phyloP scores from a whole-genome alignment of 30 jellyfish, hydroid and myxozoan species.

The Pelagia noctiluca region DNA sequence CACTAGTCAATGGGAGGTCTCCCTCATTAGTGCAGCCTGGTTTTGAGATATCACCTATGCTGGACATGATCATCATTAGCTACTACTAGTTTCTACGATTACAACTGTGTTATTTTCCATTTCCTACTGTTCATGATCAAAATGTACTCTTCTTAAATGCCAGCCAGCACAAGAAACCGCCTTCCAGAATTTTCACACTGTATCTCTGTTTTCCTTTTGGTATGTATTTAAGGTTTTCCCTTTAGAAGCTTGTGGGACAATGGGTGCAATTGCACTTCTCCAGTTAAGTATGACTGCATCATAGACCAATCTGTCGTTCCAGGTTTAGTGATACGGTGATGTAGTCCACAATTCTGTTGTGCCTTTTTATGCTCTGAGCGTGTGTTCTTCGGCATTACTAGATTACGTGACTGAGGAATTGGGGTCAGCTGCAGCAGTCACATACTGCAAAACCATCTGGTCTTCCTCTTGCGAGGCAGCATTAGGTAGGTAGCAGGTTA shows the following conservation, averaged over 20 bases:
- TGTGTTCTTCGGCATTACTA: background rate
- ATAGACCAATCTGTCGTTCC: background rate
- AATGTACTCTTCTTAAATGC: background rate
- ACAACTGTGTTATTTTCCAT: too few species aligned
- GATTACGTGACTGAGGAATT: slow-evolving; percentile 4
- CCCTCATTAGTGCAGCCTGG: too few species aligned
- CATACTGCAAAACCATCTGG: background rate
- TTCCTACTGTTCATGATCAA: too few species aligned
- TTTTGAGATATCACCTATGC: too few species aligned
- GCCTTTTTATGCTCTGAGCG: slow-evolving; percentile 7
- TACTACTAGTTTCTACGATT: too few species aligned
- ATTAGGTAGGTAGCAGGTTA: background rate
- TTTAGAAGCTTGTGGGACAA: background rate
- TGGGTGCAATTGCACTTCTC: background rate
- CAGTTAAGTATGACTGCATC: background rate
- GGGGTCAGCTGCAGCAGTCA: background rate
- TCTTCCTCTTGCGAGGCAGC: background rate
- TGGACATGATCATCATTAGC: too few species aligned
- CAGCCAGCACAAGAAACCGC: background rate
- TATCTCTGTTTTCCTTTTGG: background rate
- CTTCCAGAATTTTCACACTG: background rate
- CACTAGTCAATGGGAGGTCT: too few species aligned
- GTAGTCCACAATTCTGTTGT: background rate
- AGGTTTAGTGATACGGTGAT: background rate
- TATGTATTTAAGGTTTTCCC: background rate